Conservation (phyloP, 2,888 invertebrate species). For the Acronicta psi region DNA sequence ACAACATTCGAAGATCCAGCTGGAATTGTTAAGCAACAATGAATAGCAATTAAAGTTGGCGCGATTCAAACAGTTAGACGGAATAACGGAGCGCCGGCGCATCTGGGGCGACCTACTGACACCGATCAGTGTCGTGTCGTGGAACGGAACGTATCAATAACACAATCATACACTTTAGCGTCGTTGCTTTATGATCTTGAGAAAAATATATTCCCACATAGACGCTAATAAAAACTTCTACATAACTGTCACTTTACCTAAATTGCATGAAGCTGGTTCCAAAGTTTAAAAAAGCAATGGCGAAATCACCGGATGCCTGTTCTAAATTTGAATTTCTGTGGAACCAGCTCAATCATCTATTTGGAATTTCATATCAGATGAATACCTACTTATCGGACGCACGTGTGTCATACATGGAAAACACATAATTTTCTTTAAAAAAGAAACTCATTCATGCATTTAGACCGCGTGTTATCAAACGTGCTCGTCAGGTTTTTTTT, state of each 20-base stretch:
- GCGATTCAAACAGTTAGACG: constrained; percentile 83
- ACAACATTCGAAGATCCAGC: constrained; percentile 49
- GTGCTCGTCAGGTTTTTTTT: constrained; percentile 72
- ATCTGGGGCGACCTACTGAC: constrained; percentile 86
- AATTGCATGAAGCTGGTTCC: neutral
- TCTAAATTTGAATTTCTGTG: constrained; percentile 28
- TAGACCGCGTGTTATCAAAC: constrained; percentile 71
- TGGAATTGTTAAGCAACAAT: constrained; percentile 74
- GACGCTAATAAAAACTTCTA: constrained; percentile 19
- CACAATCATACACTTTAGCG: constrained; percentile 57
- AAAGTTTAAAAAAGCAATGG: constrained; percentile 6
- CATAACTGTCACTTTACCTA: constrained; percentile 5
- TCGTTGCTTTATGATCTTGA: constrained; percentile 32
- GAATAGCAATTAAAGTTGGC: constrained; percentile 72
- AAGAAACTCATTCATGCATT: constrained; percentile 66
- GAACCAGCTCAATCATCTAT: constrained; percentile 31
- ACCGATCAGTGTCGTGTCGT: constrained; percentile 72
- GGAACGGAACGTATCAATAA: constrained; percentile 69
- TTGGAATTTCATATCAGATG: constrained; percentile 65
- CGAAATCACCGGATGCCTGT: constrained; percentile 6
- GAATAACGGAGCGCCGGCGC: constrained; percentile 80
- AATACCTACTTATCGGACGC: constrained; percentile 8
- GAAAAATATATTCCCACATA: constrained; percentile 26
- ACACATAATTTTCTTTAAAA: constrained; percentile 72
- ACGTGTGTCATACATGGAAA: constrained; percentile 59